Percentiles rank a stretch among this genome's conserved stretches.
phyloP scores from a whole-genome alignment of 2,113 vertebrate species.

The Carettochelys insculpta region DNA sequence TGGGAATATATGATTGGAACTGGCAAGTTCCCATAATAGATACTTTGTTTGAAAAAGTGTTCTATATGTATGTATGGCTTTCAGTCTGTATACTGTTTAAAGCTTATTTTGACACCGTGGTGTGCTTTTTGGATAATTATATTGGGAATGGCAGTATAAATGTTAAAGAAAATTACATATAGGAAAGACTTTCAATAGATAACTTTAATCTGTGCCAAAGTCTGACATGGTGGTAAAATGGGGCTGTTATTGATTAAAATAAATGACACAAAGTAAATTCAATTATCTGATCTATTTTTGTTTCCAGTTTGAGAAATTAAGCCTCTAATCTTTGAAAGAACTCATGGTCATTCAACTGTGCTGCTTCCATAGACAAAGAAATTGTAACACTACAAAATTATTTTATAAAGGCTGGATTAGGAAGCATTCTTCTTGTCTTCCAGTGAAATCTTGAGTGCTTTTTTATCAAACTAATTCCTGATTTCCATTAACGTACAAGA shows the following conservation, averaged over 20 bases:
- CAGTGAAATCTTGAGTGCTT: constrained; percentile 39
- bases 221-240: background rate
- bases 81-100: background rate
- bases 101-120: background rate
- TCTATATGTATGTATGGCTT: background rate
- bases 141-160: background rate
- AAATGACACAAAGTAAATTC: background rate
- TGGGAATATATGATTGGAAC: background rate
- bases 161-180: background rate
- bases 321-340: background rate
- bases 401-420: constrained; percentile 51
- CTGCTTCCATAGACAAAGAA: background rate
- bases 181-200: background rate
- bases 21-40: background rate
- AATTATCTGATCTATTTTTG: constrained; percentile 23
- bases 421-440: constrained; percentile 29
- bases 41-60: background rate
- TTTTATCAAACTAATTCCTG: constrained; percentile 47
- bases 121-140: background rate
- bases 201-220: background rate
- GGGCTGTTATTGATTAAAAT: background rate
- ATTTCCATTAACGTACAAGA: constrained; percentile 15
- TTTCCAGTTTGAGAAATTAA: constrained; percentile 8
- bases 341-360: constrained; percentile 5
- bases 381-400: constrained; percentile 20